Percentiles rank a stretch among this genome's conserved stretches.
Evolutionary conservation across 2,888 invertebrate species (phyloP).

Genomic region (Laothoe populi): DNA sequence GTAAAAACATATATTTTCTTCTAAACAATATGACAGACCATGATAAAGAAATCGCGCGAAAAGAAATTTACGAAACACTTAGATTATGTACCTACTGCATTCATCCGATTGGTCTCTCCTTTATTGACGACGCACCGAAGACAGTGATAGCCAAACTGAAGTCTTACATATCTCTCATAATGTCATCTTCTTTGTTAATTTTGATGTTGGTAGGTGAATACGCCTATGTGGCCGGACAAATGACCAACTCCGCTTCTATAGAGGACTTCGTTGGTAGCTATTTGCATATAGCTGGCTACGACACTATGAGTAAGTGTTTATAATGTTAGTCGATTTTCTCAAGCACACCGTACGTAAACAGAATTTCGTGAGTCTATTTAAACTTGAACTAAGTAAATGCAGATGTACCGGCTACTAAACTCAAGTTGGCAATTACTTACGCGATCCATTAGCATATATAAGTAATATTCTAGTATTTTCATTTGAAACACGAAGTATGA

Average conservation of each 20-base stretch:
- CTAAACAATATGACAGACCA: slow-evolving; percentile 30
- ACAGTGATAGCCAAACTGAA: slow-evolving; percentile 42
- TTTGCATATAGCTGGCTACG: slow-evolving; percentile 69
- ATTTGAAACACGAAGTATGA: too few relatives aligned
- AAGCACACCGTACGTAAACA: background rate
- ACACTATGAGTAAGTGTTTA: slow-evolving; percentile 61
- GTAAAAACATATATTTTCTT: background rate
- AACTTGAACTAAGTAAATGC: slow-evolving; percentile 11
- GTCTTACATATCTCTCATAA: slow-evolving; percentile 41
- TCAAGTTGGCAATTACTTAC: slow-evolving; percentile 26
- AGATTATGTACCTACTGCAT: slow-evolving; percentile 59
- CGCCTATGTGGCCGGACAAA: slow-evolving; percentile 52
- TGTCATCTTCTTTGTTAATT: slow-evolving; percentile 50
- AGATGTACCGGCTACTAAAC: slow-evolving; percentile 26
- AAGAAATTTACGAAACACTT: slow-evolving; percentile 58
- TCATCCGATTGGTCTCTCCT: slow-evolving; percentile 57
- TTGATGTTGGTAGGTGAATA: slow-evolving; percentile 58
- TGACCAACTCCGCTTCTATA: slow-evolving; percentile 52
- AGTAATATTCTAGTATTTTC: background rate
- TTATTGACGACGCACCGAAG: slow-evolving; percentile 52
- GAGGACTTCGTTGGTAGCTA: slow-evolving; percentile 61
- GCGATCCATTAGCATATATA: background rate
- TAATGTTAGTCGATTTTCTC: background rate
- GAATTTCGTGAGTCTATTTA: slow-evolving; percentile 11
- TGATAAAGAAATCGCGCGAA: slow-evolving; percentile 39